Conservation (phyloP, 2,113 vertebrate species). For the Phrynosoma blainvillii region DNA sequence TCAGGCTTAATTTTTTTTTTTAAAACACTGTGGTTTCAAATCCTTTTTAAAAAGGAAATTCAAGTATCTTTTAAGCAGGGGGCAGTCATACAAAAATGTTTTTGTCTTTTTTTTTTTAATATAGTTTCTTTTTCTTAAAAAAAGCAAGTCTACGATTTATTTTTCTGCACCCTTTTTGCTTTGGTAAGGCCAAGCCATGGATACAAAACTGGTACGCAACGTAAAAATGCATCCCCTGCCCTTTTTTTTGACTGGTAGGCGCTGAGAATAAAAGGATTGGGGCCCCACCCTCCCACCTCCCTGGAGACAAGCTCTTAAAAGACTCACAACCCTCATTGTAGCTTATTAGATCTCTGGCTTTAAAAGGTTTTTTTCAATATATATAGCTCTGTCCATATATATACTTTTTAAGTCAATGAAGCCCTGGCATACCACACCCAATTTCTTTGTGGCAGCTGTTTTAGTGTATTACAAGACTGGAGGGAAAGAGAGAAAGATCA, state of each 20-base stretch:
- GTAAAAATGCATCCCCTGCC: slow-evolving; percentile 67
- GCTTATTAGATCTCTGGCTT: slow-evolving; percentile 63
- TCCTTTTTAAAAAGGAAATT: slow-evolving; percentile 80
- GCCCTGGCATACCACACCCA: slow-evolving; percentile 55
- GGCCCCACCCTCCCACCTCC: not conserved
- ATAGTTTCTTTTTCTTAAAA: slow-evolving; percentile 50
- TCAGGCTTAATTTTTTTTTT: slow-evolving; percentile 73
- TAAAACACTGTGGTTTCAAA: slow-evolving; percentile 82
- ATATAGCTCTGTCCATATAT: not conserved
- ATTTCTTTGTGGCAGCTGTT: slow-evolving; percentile 44
- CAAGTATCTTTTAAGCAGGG: slow-evolving; percentile 77
- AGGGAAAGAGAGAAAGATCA: slow-evolving; percentile 7
- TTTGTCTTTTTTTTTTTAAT: slow-evolving; percentile 40
- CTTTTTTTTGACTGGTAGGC: slow-evolving; percentile 43
- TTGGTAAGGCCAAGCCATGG: slow-evolving; percentile 82
- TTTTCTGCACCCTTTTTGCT: slow-evolving; percentile 76
- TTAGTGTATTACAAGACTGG: slow-evolving; percentile 45
- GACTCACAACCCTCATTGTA: slow-evolving; percentile 60
- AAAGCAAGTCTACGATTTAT: slow-evolving; percentile 63
- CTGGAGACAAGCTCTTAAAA: slow-evolving; percentile 47
- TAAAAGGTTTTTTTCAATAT: slow-evolving; percentile 52
- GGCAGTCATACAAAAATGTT: slow-evolving; percentile 79
- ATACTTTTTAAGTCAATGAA: slow-evolving; percentile 39
- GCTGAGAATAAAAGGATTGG: slow-evolving; percentile 55
- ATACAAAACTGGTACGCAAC: slow-evolving; percentile 70